Conservation (phyloP, 2,888 invertebrate species). For the Norana najaformis region DNA sequence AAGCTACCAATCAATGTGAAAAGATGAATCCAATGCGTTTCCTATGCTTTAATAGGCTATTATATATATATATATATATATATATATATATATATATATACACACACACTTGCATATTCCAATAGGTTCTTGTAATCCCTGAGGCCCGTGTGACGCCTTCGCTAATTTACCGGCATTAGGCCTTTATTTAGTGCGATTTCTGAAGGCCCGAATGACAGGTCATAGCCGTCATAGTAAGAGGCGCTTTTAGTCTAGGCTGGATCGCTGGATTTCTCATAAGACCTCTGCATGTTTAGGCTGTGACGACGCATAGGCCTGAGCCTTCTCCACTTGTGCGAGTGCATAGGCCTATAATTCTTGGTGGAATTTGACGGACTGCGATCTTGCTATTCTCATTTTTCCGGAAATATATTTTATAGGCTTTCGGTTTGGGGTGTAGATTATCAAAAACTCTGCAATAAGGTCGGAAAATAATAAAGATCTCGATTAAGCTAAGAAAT, state of each 20-base stretch:
- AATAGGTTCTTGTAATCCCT: background rate
- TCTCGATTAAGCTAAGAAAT: background rate
- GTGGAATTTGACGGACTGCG: background rate
- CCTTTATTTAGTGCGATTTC: background rate
- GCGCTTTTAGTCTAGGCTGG: too few relatives aligned
- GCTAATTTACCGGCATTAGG: too few relatives aligned
- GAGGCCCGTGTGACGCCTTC: background rate
- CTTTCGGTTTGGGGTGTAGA: background rate
- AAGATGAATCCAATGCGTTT: background rate
- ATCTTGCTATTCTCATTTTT: background rate
- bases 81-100: background rate
- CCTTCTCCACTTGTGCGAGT: background rate
- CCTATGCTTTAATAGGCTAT: background rate
- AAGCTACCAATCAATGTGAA: background rate
- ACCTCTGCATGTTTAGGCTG: background rate
- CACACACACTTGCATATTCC: background rate
- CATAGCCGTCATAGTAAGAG: too few relatives aligned
- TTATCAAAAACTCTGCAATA: background rate
- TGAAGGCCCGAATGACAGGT: background rate
- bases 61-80: constrained; percentile 1
- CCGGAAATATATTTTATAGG: background rate
- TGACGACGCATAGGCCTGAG: background rate
- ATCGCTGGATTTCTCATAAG: too few relatives aligned
- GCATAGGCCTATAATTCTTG: background rate
- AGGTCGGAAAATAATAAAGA: background rate